A percentile compares a stretch with the other conserved stretches of the same genome.
Evolutionary conservation across 2,888 invertebrate genomes (phyloP).

Genomic region (Bhutanitis thaidina): DNA sequence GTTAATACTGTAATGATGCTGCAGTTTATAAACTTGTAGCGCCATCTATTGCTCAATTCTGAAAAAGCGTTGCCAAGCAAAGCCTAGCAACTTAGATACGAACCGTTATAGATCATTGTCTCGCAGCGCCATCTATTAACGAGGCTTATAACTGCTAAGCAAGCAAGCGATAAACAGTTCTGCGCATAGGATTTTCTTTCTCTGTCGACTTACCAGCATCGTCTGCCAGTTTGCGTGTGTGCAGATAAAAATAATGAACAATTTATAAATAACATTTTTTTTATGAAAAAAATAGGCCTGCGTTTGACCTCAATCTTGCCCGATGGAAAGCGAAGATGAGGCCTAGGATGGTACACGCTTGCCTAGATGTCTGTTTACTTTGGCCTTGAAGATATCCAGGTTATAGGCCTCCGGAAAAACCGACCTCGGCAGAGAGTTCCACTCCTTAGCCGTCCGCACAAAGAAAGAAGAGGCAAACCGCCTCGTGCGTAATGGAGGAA

Average conservation of each 20-base stretch:
- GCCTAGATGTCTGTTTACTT: no score
- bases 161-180: constrained; percentile 38
- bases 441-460: no score
- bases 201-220: constrained; percentile 70
- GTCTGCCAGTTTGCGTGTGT: constrained; percentile 75
- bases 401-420: no score
- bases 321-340: no score
- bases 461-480: no score
- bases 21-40: constrained; percentile 22
- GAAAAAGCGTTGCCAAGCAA: constrained; percentile 34
- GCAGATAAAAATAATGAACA: constrained; percentile 64
- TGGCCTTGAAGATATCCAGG: no score
- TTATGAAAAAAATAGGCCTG: no score
- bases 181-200: constrained; percentile 33
- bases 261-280: constrained; percentile 11
- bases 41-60: constrained; percentile 39
- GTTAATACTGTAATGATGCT: not conserved
- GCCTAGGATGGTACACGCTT: no score
- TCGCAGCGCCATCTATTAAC: constrained; percentile 56
- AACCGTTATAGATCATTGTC: constrained; percentile 26
- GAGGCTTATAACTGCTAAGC: constrained; percentile 45
- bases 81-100: constrained; percentile 31
- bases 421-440: no score
- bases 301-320: no score
- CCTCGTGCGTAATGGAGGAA: no score